These are phyloP conservation scores for Penaeus indicus DNA, from an alignment of 1,140 invertebrate species.

Conservation along the genomic window DNA sequence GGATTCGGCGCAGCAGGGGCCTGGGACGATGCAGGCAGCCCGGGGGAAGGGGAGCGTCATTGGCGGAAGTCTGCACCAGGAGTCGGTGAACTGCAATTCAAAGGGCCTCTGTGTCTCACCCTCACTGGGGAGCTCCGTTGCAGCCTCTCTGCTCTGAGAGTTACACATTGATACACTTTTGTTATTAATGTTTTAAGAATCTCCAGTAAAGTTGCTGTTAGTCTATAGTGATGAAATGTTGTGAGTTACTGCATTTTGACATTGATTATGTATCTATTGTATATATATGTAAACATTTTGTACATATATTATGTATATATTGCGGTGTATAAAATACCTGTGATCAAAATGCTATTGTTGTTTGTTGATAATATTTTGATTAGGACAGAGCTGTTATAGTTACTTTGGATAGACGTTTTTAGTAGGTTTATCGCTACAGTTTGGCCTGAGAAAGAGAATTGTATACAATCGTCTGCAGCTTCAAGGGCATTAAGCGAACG, in stretches of 20 bases:
- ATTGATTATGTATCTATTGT: conserved; percentile 15
- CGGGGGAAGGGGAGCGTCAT: no score
- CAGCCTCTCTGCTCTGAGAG: no score
- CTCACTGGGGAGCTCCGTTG: no score
- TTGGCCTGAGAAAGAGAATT: not conserved
- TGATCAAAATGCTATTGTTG: conserved; percentile 31
- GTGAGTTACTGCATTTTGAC: not conserved
- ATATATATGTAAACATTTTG: conserved; percentile 18
- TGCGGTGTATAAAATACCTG: conserved; percentile 11
- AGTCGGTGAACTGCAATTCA: no score
- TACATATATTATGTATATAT: conserved; percentile 22
- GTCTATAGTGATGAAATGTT: conserved; percentile 3
- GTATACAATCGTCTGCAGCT: not conserved
- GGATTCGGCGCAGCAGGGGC: no score
- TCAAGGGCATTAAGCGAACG: not conserved
- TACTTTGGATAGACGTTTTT: conserved; percentile 2
- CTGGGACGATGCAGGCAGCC: no score
- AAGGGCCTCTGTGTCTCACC: no score
- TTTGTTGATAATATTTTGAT: conserved; percentile 9
- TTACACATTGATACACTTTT: not conserved
- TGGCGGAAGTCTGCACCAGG: no score
- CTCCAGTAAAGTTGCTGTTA: not conserved
- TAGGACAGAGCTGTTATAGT: conserved; percentile 19
- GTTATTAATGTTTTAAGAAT: not conserved
- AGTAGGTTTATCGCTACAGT: not conserved